These are phyloP conservation scores for Pyrochroa serraticornis DNA, from an alignment of 2,888 invertebrate species.

Conservation along the genomic window DNA sequence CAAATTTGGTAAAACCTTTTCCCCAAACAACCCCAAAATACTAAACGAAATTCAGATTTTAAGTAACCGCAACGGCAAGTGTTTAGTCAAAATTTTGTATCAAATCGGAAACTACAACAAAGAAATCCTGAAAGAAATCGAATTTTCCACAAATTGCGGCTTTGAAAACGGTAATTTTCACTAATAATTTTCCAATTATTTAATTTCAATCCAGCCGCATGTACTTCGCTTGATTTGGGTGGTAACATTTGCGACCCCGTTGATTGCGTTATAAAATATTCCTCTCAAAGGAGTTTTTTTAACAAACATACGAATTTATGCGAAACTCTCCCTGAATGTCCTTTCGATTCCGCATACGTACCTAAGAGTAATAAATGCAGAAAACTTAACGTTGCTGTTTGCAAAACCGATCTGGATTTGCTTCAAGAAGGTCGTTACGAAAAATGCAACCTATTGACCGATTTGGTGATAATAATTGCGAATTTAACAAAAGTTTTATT, in stretches of 20 bases:
- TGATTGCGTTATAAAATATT: constrained; percentile 63
- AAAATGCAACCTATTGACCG: background rate
- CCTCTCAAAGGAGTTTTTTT: constrained; percentile 61
- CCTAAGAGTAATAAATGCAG: constrained; percentile 54
- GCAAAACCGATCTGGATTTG: constrained; percentile 44
- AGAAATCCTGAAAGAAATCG: constrained; percentile 25
- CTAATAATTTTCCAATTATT: background rate
- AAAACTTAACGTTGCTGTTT: constrained; percentile 52
- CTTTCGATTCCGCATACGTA: constrained; percentile 35
- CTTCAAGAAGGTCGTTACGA: constrained; percentile 39
- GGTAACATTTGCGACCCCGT: constrained; percentile 60
- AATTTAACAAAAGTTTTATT: background rate
- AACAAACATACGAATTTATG: constrained; percentile 53
- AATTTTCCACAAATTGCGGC: constrained; percentile 18
- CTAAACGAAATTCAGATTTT: constrained; percentile 33
- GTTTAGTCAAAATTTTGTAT: constrained; percentile 40
- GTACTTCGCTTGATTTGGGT: constrained; percentile 57
- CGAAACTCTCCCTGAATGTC: constrained; percentile 54
- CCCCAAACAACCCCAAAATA: background rate
- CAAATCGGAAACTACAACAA: constrained; percentile 29
- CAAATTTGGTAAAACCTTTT: constrained; percentile 50
- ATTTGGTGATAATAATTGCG: constrained; percentile 9
- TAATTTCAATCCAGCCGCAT: constrained; percentile 26
- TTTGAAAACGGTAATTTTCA: background rate
- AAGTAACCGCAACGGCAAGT: constrained; percentile 40